phyloP scores from a whole-genome alignment of 1,140 invertebrate genomes.

The Teleopsis dalmanni region DNA sequence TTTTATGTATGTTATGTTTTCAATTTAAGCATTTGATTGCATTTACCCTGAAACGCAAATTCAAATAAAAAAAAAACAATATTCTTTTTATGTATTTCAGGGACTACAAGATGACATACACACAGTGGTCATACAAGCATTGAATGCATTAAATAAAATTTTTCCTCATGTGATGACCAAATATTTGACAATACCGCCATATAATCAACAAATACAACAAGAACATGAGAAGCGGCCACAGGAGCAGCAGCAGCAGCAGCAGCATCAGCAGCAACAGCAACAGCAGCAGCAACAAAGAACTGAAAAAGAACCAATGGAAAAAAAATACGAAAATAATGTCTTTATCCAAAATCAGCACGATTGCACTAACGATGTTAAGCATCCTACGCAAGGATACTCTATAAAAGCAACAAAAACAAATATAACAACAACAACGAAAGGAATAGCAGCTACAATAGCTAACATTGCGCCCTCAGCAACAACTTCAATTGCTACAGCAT shows the following conservation, averaged over 20 bases:
- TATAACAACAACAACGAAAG: not conserved
- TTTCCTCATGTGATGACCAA: conserved; percentile 42
- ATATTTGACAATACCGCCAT: conserved; percentile 32
- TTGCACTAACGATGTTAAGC: conserved; percentile 26
- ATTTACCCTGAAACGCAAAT: too few relatives aligned
- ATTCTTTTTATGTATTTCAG: conserved; percentile 45
- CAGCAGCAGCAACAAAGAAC: conserved; percentile 22
- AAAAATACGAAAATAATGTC: conserved; percentile 39
- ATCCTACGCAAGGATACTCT: not conserved
- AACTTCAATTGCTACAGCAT: not conserved
- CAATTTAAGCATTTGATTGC: too few relatives aligned
- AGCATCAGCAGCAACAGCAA: conserved; percentile 19
- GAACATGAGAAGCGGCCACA: conserved; percentile 2
- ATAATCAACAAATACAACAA: conserved; percentile 1
- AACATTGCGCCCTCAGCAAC: not conserved
- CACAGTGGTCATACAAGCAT: conserved; percentile 44
- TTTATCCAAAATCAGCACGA: conserved; percentile 24
- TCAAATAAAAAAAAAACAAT: too few relatives aligned
- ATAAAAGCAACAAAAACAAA: not conserved
- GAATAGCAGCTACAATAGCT: not conserved
- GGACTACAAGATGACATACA: conserved; percentile 55
- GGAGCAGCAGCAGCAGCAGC: conserved; percentile 1
- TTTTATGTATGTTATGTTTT: too few relatives aligned
- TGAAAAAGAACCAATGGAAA: not conserved
- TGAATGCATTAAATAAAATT: conserved; percentile 44